Evolutionary conservation across 1,140 invertebrate species (phyloP).

Genomic region (Pachypeltis micranthus): DNA sequence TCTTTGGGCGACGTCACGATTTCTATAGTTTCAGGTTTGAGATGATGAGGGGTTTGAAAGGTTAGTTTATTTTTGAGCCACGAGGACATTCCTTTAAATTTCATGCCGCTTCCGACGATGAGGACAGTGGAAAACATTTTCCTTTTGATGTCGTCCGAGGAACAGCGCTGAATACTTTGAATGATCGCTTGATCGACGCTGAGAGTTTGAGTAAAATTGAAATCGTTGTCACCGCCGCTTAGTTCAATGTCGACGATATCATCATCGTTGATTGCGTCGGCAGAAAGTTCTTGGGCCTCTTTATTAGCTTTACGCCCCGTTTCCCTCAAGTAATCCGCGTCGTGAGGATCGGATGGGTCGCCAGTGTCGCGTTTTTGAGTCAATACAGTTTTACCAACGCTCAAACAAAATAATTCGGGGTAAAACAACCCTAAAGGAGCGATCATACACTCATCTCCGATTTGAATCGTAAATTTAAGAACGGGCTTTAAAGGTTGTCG

Average conservation of each 20-base stretch:
- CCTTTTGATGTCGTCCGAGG: slow-evolving; percentile 75
- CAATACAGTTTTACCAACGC: slow-evolving; percentile 56
- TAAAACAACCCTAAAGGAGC: slow-evolving; percentile 79
- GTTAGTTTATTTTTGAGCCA: slow-evolving; percentile 82
- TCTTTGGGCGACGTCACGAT: slow-evolving; percentile 76
- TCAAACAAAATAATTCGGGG: slow-evolving; percentile 77
- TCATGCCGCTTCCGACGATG: slow-evolving; percentile 80
- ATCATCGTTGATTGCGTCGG: slow-evolving; percentile 42
- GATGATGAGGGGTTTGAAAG: slow-evolving; percentile 67
- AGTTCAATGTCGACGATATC: slow-evolving; percentile 46
- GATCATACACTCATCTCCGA: slow-evolving; percentile 88
- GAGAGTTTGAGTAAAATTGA: slow-evolving; percentile 46
- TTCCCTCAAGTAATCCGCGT: slow-evolving; percentile 81
- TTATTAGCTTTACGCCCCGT: slow-evolving; percentile 60
- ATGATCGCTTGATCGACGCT: slow-evolving; percentile 82
- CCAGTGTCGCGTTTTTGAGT: slow-evolving; percentile 62
- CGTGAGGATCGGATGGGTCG: slow-evolving; percentile 86
- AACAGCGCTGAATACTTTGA: slow-evolving; percentile 81
- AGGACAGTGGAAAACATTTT: slow-evolving; percentile 92
- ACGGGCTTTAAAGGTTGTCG: slow-evolving; percentile 56
- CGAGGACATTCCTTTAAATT: slow-evolving; percentile 70
- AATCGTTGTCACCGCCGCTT: not conserved
- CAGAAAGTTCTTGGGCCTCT: slow-evolving; percentile 44
- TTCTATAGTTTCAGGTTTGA: slow-evolving; percentile 56
- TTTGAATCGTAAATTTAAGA: slow-evolving; percentile 57